A percentile compares a stretch with the other conserved stretches of the same genome.
These are phyloP conservation scores for Alentia gelatinosa DNA, from an alignment of 2,888 invertebrate species.

Conservation along the genomic window DNA sequence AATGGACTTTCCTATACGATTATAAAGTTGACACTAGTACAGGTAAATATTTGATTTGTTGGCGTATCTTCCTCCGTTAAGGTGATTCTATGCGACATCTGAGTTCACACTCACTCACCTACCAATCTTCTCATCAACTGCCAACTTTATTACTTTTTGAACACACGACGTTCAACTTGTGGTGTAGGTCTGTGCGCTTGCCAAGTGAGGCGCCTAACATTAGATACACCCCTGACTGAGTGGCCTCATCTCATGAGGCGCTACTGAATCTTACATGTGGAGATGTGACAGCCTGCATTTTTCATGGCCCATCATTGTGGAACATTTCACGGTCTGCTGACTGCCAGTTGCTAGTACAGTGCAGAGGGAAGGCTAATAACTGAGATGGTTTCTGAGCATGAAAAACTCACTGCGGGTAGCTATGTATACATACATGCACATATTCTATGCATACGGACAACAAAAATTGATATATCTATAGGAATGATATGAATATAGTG, in stretches of 20 bases:
- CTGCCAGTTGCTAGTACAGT: background rate
- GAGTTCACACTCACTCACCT: too few relatives aligned
- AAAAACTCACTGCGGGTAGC: too few relatives aligned
- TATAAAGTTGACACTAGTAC: too few relatives aligned
- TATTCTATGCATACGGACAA: too few relatives aligned
- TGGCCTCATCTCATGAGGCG: background rate
- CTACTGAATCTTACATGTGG: background rate
- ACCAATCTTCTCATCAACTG: background rate
- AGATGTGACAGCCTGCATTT: background rate
- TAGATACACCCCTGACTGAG: background rate
- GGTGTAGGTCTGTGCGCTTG: background rate
- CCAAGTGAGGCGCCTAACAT: too few relatives aligned
- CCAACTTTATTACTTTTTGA: background rate
- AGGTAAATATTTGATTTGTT: too few relatives aligned
- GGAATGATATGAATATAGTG: too few relatives aligned
- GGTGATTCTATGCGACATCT: too few relatives aligned
- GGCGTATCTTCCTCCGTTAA: too few relatives aligned
- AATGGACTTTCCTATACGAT: too few relatives aligned
- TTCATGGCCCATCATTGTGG: background rate
- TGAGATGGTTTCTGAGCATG: background rate
- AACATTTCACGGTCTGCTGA: background rate
- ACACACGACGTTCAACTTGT: background rate
- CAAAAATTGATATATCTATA: too few relatives aligned
- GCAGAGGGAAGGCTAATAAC: background rate
- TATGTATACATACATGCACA: too few relatives aligned